Base-by-base conservation (phyloP, 2,113 vertebrate species). In the Lophochroa leadbeateri region DNA sequence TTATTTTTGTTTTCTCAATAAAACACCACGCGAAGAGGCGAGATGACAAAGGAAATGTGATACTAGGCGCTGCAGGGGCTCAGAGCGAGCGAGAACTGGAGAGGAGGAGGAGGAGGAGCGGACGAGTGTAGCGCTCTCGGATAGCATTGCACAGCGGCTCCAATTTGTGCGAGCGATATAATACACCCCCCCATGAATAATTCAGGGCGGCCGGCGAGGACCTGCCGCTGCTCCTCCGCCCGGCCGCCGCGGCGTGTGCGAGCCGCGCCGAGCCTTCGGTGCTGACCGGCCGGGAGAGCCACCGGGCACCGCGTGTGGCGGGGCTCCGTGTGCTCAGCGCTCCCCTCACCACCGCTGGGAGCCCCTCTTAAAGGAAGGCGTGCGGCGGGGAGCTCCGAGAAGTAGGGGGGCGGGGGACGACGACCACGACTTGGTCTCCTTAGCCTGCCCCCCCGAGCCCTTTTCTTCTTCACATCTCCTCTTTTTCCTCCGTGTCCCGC, bases 31-130 rank as follows among this genome's bases (percentile, higher is more conserved):
- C 89, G 96, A 91, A 97, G 90, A 97, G 96, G 97, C 97, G 96
- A 94, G 94, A 98, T 98, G 98, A 98, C 98, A 98, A 98, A 98
- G 98, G 98, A 98, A 98, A 97, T 92, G 96, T 98, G 98, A 98
- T 98, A 98, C 95, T 81, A 96, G 97, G 82, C 86, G 93, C 96
- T 94, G 98, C 97, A 97, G 97, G 96, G 97, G 97, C 97, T 97
- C 95, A 94, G 97, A 96, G 92, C 94, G 97, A 97, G 96, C 97
- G 92, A 97, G 93, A 85, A 92, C 86, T 89, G 89, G 96, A 92
- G 92, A 94, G 88, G 94, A 96, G 94, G 37, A 37, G 37, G 92
- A 77, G 92, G 90, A 86, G 91, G 93, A 87, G 94, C 88, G 96
- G 91, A 89, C 52, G 96, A 89, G 94, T 85, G 97, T 72, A 95